Evolutionary conservation across 53 echinoderm and acorn worm genomes (phyloP).

Genomic region (Astropecten irregularis): DNA sequence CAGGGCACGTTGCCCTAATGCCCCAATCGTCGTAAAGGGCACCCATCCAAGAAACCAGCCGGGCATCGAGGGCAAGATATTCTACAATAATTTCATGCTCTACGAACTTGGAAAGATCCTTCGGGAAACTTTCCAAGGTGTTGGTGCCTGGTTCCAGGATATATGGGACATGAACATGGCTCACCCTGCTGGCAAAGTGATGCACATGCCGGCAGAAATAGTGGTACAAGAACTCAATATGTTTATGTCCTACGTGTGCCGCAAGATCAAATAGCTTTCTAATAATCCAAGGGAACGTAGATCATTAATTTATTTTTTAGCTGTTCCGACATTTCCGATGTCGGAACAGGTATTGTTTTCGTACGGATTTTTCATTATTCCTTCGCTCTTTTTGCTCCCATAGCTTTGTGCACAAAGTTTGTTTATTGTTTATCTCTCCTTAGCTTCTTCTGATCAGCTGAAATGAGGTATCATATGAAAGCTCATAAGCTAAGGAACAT

Average conservation of each 20-base stretch:
- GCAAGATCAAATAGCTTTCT: too few species aligned
- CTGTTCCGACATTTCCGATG: too few species aligned
- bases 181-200: conserved; percentile 26
- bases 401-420: too few species aligned
- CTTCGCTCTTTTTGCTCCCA: too few species aligned
- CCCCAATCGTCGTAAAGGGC: conserved; percentile 42
- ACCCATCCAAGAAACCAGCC: conserved; percentile 39
- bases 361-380: too few species aligned
- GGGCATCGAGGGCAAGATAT: conserved; percentile 37
- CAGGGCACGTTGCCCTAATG: conserved; percentile 38
- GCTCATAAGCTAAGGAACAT: too few species aligned
- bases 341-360: too few species aligned
- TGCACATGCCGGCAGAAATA: conserved; percentile 56
- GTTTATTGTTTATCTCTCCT: too few species aligned
- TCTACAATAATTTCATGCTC: conserved; percentile 39
- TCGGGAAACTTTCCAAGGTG: conserved; percentile 54
- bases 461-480: too few species aligned
- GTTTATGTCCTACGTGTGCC: conserved; percentile 21
- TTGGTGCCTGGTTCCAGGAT: conserved; percentile 60
- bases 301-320: too few species aligned
- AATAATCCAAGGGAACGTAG: too few species aligned
- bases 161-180: conserved; percentile 74
- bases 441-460: too few species aligned
- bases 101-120: conserved; percentile 65
- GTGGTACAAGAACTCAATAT: conserved; percentile 53